phyloP scores from a whole-genome alignment of 2,113 vertebrate genomes.

The Dascyllus trimaculatus region DNA sequence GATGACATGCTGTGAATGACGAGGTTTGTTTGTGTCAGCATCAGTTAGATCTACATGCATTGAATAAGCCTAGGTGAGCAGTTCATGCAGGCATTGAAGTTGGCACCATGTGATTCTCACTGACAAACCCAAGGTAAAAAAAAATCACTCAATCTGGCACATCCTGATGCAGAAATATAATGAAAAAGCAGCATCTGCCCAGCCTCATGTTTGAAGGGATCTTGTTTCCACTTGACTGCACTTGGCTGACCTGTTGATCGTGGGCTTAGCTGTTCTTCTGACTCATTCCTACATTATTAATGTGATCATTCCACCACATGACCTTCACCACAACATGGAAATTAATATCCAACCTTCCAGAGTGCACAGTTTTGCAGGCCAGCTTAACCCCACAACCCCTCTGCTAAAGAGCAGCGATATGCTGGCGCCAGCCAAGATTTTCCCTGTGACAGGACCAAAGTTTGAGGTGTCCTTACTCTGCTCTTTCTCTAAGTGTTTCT shows the following conservation, averaged over 20 bases:
- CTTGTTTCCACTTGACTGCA: slow-evolving; percentile 19
- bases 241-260: slow-evolving; percentile 36
- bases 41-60: neutral
- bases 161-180: slow-evolving; percentile 6
- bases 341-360: slow-evolving; percentile 53
- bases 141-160: neutral
- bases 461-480: neutral
- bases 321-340: slow-evolving; percentile 61
- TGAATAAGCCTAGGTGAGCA: neutral
- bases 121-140: neutral
- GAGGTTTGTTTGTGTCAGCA: neutral
- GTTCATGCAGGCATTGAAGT: neutral
- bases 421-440: neutral
- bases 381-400: slow-evolving; percentile 41
- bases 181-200: slow-evolving; percentile 24
- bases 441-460: slow-evolving; percentile 8
- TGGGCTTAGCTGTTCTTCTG: slow-evolving; percentile 31
- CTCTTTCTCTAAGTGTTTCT: neutral
- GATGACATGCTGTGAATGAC: no score
- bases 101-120: neutral
- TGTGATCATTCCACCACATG: slow-evolving; percentile 48
- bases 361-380: slow-evolving; percentile 12
- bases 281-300: slow-evolving; percentile 67
- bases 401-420: slow-evolving; percentile 12
- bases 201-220: slow-evolving; percentile 15